Base-by-base conservation (phyloP, 2,113 vertebrate genomes). In the Nyctereutes procyonoides region DNA sequence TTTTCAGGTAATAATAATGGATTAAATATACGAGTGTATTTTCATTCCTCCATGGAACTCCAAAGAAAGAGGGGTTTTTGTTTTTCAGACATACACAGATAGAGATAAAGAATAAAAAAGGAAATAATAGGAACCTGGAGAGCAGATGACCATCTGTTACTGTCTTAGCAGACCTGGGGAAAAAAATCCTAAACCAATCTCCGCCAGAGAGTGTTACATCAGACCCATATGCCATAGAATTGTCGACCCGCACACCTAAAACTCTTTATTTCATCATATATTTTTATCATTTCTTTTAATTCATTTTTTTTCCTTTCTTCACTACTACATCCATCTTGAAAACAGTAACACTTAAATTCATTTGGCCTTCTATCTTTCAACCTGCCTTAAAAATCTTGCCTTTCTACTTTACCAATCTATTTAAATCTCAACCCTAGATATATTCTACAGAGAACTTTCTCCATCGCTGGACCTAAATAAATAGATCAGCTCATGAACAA, bases 41-140 rank as follows among this genome's bases (percentile, higher is more conserved):
- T 88, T 81, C 62, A 90, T 24, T 87, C 3, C 22, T 63, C 8
- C 30, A 53, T 92, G 55, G 43, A 87, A 62, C 5, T 30, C 32
- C 32, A 96, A 76, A 19, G 22, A 62, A 74, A 76, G 17, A 24
- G 26, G 38, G 17, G 0, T 22, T 43, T 55, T 38, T 26, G 9
- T 17, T 79, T 53, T 81, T 32, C 86, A 73, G 22, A 43, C 30
- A 84, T 32, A 19, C 0, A 60, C n/a, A 65, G 5, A 35, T 8
- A 93, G 80, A 20, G 65, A 48, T 82, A 87, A 92, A 80, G 19
- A 92, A 80, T 69, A 20, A 82, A 73, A 74, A 84, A 69, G 30
- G 26, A 96, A 94, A 91, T 77, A 19, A 76, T 67, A 92, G n/a
- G 48, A 92, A 43, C 28, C 55, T 86, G 87, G 73, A 53, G 53